These are phyloP conservation scores for Pseudolycoriella hygida DNA, from an alignment of 2,888 invertebrate genomes.

Conservation along the genomic window DNA sequence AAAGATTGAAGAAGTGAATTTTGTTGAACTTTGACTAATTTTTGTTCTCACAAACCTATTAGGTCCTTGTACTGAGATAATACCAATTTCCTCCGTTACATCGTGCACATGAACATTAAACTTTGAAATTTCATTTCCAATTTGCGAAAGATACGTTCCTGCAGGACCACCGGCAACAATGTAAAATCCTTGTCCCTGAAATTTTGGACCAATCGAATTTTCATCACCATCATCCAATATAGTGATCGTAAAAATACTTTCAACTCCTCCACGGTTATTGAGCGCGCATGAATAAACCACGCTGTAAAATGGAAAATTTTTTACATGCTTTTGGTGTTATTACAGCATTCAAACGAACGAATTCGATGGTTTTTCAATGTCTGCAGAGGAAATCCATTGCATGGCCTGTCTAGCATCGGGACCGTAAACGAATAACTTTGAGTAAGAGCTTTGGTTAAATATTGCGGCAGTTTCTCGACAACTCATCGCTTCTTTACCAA, in stretches of 20 bases:
- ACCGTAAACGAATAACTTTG: constrained; percentile 73
- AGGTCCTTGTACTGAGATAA: constrained; percentile 66
- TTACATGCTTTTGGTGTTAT: background rate
- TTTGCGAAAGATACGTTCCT: constrained; percentile 54
- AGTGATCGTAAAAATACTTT: constrained; percentile 68
- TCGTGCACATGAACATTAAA: constrained; percentile 59
- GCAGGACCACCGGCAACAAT: constrained; percentile 68
- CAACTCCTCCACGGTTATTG: constrained; percentile 66
- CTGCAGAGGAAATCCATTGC: constrained; percentile 67
- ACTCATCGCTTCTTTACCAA: constrained; percentile 59
- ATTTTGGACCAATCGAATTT: constrained; percentile 42
- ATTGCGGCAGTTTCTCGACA: constrained; percentile 64
- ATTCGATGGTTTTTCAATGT: constrained; percentile 29
- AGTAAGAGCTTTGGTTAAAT: constrained; percentile 79
- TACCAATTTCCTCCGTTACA: constrained; percentile 58
- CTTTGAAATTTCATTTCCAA: constrained; percentile 48
- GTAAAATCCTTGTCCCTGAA: constrained; percentile 61
- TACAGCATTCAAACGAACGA: background rate
- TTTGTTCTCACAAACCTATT: too few species aligned
- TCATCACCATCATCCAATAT: constrained; percentile 41
- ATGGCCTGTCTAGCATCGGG: constrained; percentile 67
- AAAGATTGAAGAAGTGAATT: background rate
- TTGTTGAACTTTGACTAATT: too few species aligned
- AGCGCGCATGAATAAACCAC: constrained; percentile 66
- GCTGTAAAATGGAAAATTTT: constrained; percentile 22